Evolutionary conservation across 1,140 invertebrate species (phyloP), one percentile per base, ranked within the genome.

Genomic region (Tyrophagus putrescentiae): DNA sequence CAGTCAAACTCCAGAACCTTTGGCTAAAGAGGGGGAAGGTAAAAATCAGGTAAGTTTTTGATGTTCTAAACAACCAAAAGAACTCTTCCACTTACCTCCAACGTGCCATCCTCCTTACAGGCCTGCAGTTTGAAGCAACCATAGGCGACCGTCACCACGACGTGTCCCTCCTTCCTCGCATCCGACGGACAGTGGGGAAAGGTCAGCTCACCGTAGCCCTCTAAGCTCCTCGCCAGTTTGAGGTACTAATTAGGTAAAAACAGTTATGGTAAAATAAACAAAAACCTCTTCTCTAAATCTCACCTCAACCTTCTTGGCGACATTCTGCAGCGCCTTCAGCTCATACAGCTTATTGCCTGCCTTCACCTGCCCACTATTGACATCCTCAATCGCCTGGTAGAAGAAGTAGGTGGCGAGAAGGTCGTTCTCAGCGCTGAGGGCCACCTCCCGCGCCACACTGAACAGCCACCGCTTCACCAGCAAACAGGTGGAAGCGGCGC

Each of bases 111-210:
- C 69, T 85, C 82, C 66, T 83, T 82, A 68, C 87, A 92, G 11
- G 90, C 87, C 67, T 88, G 83, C 58, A 97, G 73, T 69, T 86
- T 86, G 65, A 95, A 83, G 57, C 80, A 78, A 41, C 75, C 74
- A 59, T 79, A 77, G 61, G 84, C 83, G 36, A 92, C 77, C 16
- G 81, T 80, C 3, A 85, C 82, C 39, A 92, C 79, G 6, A 94
- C 87, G 73, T 91, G 87, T 54, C 88, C 89, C 67, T 87, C 87
- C 72, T 92, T 91, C 25, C 87, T 75, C 28, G 87, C 88, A 76
- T 95, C 90, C 75, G 88, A 93, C n/a, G 82, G 76, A 75, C 91
- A 95, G 73, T 93, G 89, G 21, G 92, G 92, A 75, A 96, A 94
- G 32, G 88, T 84, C 21, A 95, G 79, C 67, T 90, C 84, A 1